Evolutionary conservation across 2,797 vertebrate genomes (phyloP).

Genomic region (Gymnothorax reevesii): DNA sequence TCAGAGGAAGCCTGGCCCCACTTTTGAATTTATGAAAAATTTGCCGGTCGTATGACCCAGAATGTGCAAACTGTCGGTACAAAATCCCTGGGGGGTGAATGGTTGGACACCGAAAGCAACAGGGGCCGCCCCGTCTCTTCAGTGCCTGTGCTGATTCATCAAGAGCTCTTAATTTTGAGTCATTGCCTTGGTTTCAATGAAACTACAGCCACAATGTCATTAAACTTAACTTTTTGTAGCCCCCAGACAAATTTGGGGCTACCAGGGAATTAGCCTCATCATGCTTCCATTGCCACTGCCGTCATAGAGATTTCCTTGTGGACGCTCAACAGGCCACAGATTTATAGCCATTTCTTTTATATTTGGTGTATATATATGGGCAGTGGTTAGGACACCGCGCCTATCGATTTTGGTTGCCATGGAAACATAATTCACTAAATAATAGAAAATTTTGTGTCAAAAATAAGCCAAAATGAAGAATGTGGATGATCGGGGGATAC

Average conservation of each 20-base stretch:
- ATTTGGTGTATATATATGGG: no score
- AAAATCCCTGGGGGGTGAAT: conserved; percentile 28
- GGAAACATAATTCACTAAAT: no score
- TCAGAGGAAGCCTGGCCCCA: conserved; percentile 49
- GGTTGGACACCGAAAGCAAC: conserved; percentile 25
- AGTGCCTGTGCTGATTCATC: neutral
- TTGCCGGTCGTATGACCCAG: conserved; percentile 37
- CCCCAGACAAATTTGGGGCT: no score
- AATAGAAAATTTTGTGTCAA: no score
- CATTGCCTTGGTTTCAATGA: neutral
- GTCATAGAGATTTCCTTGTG: no score
- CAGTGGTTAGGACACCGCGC: no score
- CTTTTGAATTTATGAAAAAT: conserved; percentile 42
- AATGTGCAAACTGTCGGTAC: conserved; percentile 33
- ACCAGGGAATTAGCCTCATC: no score
- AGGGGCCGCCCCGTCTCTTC: neutral
- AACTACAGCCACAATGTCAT: neutral
- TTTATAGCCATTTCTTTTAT: no score
- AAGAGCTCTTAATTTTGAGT: neutral
- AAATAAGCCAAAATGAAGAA: neutral
- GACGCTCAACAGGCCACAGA: no score
- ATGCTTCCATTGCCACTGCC: no score
- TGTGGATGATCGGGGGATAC: no score
- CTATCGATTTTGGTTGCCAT: no score
- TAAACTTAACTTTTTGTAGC: neutral